A percentile compares a stretch with the other conserved stretches of the same genome.
Conservation (phyloP, 2,113 vertebrate genomes). For the Piprites chloris region DNA sequence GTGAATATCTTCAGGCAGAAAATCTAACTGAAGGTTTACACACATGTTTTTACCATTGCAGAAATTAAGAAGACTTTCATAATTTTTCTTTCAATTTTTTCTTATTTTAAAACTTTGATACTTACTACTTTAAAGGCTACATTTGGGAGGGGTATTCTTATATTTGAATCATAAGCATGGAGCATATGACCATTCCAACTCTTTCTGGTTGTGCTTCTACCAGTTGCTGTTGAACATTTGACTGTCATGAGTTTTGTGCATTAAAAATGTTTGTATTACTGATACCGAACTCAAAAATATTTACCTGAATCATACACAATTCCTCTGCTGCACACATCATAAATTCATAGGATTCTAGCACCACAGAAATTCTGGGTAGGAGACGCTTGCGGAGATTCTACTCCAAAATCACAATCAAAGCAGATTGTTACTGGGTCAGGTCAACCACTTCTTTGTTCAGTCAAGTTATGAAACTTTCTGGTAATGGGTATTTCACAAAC, state of each 20-base stretch:
- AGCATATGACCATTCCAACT: not conserved
- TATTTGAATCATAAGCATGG: not conserved
- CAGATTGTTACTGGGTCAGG: not conserved
- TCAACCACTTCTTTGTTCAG: not conserved
- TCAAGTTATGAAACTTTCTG: not conserved
- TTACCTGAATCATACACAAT: not conserved
- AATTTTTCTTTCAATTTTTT: not conserved
- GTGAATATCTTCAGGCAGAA: not conserved
- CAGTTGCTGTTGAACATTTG: not conserved
- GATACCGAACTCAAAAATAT: not conserved
- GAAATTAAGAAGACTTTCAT: not conserved
- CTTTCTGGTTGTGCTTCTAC: not conserved
- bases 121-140: not conserved
- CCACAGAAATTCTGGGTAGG: not conserved
- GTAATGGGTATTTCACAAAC: not conserved
- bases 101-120: not conserved
- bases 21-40: not conserved
- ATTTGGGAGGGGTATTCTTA: not conserved
- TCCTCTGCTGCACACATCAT: not conserved
- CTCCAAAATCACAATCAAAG: not conserved
- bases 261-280: not conserved
- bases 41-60: not conserved
- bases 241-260: not conserved
- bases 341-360: not conserved
- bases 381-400: not conserved